Conservation (phyloP, 2,888 invertebrate species). For the Linnaemya tessellans region DNA sequence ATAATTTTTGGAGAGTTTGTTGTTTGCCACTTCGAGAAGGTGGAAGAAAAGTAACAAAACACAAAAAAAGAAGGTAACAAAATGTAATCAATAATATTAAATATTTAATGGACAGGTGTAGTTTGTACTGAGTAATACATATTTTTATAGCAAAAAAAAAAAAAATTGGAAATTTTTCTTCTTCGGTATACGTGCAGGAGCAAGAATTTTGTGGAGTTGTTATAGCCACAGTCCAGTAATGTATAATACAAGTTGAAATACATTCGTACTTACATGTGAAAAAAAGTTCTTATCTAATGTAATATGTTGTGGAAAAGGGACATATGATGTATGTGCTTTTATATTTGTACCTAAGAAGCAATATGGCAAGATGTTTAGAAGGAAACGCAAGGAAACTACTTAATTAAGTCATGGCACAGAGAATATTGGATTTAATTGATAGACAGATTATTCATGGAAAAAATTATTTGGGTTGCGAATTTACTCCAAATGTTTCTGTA, state of each 20-base stretch:
- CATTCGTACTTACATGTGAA: background rate
- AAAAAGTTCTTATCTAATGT: no score
- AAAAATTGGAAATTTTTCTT: slow-evolving; percentile 14
- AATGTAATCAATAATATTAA: slow-evolving; percentile 82
- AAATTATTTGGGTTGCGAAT: no score
- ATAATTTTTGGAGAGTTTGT: slow-evolving; percentile 61
- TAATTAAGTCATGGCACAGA: no score
- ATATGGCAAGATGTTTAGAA: no score
- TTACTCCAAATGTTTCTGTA: no score
- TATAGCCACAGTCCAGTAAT: background rate
- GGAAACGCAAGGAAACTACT: no score
- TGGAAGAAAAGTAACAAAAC: slow-evolving; percentile 38
- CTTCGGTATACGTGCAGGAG: slow-evolving; percentile 44
- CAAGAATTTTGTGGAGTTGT: background rate
- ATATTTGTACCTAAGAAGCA: no score
- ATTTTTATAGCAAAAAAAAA: slow-evolving; percentile 54
- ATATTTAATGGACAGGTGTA: slow-evolving; percentile 80
- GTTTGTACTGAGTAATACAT: slow-evolving; percentile 55
- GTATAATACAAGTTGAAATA: background rate
- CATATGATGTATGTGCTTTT: no score
- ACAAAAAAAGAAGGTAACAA: slow-evolving; percentile 65
- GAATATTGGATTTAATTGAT: no score
- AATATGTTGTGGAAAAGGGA: no score
- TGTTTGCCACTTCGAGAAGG: slow-evolving; percentile 49
- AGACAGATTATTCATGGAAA: no score